These are phyloP conservation scores for Actinemys pallida DNA, from an alignment of 2,113 vertebrate species.

Conservation along the genomic window DNA sequence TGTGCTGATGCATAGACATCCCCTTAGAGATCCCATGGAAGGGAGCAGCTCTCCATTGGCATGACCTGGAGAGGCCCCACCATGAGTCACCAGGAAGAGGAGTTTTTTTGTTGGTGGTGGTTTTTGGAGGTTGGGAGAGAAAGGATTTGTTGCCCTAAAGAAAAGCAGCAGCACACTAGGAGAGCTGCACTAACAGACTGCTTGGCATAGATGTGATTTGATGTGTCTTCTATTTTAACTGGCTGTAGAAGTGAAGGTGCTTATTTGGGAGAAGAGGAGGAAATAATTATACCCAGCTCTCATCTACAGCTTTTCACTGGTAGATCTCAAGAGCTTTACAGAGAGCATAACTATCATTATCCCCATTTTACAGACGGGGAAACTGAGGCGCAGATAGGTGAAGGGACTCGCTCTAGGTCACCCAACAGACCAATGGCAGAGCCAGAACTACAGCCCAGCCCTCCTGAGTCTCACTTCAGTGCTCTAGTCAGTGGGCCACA, in stretches of 20 bases:
- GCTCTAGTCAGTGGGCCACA: neutral
- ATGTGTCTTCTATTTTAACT: accelerated
- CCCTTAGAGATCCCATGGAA: neutral
- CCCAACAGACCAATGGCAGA: neutral
- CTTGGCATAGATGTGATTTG: too few species aligned
- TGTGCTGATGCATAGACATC: neutral
- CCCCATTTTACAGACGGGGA: neutral
- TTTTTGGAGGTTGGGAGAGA: neutral
- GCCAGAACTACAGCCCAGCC: neutral
- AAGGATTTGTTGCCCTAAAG: too few species aligned
- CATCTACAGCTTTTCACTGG: neutral
- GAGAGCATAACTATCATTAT: neutral
- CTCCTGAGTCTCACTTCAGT: neutral
- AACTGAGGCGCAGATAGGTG: neutral
- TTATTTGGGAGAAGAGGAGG: neutral
- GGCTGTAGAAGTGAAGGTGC: neutral
- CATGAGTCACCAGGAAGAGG: neutral
- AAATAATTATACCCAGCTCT: neutral
- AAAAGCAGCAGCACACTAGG: neutral
- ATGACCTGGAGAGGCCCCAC: neutral
- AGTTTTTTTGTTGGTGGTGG: too few species aligned
- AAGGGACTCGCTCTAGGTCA: neutral
- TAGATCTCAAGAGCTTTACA: neutral
- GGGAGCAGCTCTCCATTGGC: neutral
- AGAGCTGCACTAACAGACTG: too few species aligned